Base-by-base conservation (phyloP, 2,888 invertebrate species). In the Beris morrisii region DNA sequence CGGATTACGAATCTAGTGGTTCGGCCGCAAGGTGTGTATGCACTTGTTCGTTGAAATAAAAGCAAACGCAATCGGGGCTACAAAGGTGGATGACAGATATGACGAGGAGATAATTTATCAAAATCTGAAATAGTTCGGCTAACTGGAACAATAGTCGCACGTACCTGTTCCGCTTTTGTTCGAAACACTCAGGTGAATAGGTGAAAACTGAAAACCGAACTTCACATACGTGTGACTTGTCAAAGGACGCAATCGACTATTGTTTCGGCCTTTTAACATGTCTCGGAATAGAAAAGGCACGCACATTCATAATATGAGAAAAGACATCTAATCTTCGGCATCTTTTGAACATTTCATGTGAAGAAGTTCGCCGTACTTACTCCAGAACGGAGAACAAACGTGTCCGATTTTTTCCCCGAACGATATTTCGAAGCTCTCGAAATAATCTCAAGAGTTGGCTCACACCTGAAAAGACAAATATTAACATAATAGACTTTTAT, bases 91-190 rank as follows among this genome's bases (percentile, higher is more conserved):
- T 61, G 61, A 61, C 61, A 61, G 61, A 69, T 69, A 69, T 66
- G 69, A 50, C 52, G 48, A 64, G 52, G 45, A 64, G 63, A 64
- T 64, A 66, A 66, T 66, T 69, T 66, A 69, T 66, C 69, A 69
- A 66, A 66, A 64, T 61, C 57, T 57, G 63, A 63, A 68, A 68
- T 66, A 65, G 65, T 65, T 57, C 63, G 56, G 57, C 65, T 65
- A 68, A 63, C 56, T 68, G 68, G 65, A 68, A 68, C 68, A 68
- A 68, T 68, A 63, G 68, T 30, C 6, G 63, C 56, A 63, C 65
- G 45, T 68, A 68, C 65, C 65, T 68, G 61, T 46, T 22, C 63
- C 59, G 63, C 68, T 63, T 68, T 65, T 68, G 65, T 68, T 68
- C 56, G 53, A 15, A 63, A 63, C 65, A 65, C 59, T 61, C 63